Base-by-base conservation (phyloP, 2,113 vertebrate species). In the Dasyornis broadbenti region DNA sequence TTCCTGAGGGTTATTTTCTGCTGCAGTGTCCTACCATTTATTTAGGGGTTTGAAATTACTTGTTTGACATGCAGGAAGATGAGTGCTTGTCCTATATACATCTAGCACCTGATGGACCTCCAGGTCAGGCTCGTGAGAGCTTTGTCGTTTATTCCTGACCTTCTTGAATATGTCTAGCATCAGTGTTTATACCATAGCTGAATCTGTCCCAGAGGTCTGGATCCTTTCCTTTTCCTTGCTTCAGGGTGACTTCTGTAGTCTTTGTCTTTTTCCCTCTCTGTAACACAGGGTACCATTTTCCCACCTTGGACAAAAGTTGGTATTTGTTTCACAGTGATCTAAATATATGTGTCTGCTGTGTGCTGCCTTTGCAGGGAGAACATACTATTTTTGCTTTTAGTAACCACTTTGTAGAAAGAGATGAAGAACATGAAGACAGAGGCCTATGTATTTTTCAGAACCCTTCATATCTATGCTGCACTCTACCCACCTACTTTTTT, bases 1-100 rank as follows among this genome's bases (percentile, higher is more conserved):
- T 94, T 94, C 57, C 80, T 82, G 53, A 35, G 70, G 37, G 40
- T n/a, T 96, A 63, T 57, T 57, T 95, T 91, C 77, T 95, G 78
- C 81, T 91, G 94, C 89, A 92, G 89, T 63, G 59, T 77, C 59
- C 79, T 81, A 31, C 56, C 2, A 2, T 89, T 92, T 95, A 35
- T 71, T 69, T 60, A 66, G 56, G 49, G 16, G 14, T 17, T 84
- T 82, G 77, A 82, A 92, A 60, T 70, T 15, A 33, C 24, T 70
- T 26, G 6, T 81, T 88, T 71, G 65, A 70, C 40, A 10, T 22
- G 26, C 31, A 61, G 79, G 60, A 82, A 73, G 57, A 72, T 53
- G 59, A 82, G 35, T 57, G 14, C 40, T 52, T 81, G 68, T 92
- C 68, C 71, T 72, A 4, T 66, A 57, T 47, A 30, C 13, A 17